Evolutionary conservation across 2,888 invertebrate genomes (phyloP).

Genomic region (Vannuccia rotundouncinata): DNA sequence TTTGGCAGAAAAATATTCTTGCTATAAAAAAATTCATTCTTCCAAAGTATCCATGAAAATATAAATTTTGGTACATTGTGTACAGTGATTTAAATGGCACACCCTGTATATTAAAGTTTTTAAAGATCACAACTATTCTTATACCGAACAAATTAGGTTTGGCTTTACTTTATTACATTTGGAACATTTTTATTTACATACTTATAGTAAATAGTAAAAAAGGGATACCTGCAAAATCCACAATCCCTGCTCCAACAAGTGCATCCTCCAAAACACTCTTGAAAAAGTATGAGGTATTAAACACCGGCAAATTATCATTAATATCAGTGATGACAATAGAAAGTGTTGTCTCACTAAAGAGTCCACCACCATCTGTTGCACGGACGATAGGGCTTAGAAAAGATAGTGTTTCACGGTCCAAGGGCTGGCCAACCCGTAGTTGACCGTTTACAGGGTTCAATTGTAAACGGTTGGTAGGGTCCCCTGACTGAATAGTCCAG

Average conservation of each 20-base stretch:
- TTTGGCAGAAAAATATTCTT: too few relatives aligned
- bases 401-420: not conserved
- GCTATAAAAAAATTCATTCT: too few relatives aligned
- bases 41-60: too few relatives aligned
- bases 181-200: too few relatives aligned
- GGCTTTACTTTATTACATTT: too few relatives aligned
- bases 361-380: not conserved
- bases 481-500: constrained; percentile 7
- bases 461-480: not conserved
- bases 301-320: not conserved
- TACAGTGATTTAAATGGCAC: too few relatives aligned
- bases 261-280: not conserved
- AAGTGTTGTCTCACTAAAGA: not conserved
- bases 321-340: not conserved
- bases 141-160: too few relatives aligned
- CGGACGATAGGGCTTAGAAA: not conserved
- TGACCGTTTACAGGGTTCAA: not conserved
- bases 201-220: too few relatives aligned
- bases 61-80: too few relatives aligned
- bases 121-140: too few relatives aligned
- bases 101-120: too few relatives aligned
- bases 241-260: not conserved
- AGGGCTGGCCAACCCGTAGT: not conserved
- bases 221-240: not conserved
- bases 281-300: not conserved